These are phyloP conservation scores for Eucera pruinosa DNA, from an alignment of 2,888 invertebrate species.

Conservation along the genomic window DNA sequence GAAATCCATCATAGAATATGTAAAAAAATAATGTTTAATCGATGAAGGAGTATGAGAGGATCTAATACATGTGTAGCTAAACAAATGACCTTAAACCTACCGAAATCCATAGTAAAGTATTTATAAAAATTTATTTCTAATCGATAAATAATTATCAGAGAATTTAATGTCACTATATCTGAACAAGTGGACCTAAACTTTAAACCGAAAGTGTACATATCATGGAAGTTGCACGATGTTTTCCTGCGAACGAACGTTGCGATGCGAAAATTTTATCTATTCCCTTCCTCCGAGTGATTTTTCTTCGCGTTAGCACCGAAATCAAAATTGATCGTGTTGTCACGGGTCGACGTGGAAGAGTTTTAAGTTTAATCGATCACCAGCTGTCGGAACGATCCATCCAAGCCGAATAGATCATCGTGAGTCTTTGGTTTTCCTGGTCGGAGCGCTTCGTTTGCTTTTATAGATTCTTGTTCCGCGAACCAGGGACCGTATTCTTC, in stretches of 20 bases:
- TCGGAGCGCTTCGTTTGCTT: constrained; percentile 92
- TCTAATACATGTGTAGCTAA: no score
- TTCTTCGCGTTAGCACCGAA: constrained; percentile 13
- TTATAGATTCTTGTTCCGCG: constrained; percentile 90
- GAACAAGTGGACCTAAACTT: no score
- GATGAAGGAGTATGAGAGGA: no score
- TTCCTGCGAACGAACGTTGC: not conserved
- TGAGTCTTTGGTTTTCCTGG: constrained; percentile 94
- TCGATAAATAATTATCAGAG: no score
- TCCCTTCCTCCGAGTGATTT: not conserved
- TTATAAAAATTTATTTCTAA: no score
- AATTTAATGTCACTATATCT: no score
- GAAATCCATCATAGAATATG: no score
- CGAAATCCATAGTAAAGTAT: no score
- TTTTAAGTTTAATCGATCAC: constrained; percentile 89
- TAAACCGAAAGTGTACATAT: not conserved
- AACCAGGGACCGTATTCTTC: constrained; percentile 93
- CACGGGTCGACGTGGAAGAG: not conserved
- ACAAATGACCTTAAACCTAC: no score
- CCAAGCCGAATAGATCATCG: constrained; percentile 94
- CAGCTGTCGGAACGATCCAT: constrained; percentile 94
- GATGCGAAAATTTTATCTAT: not conserved
- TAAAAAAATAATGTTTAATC: no score
- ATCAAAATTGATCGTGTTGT: constrained; percentile 2
- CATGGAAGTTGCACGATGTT: not conserved